A percentile compares a stretch with the other conserved stretches of the same genome.
phyloP scores from a whole-genome alignment of 2,888 invertebrate species.

The Yponomeuta evonymella region DNA sequence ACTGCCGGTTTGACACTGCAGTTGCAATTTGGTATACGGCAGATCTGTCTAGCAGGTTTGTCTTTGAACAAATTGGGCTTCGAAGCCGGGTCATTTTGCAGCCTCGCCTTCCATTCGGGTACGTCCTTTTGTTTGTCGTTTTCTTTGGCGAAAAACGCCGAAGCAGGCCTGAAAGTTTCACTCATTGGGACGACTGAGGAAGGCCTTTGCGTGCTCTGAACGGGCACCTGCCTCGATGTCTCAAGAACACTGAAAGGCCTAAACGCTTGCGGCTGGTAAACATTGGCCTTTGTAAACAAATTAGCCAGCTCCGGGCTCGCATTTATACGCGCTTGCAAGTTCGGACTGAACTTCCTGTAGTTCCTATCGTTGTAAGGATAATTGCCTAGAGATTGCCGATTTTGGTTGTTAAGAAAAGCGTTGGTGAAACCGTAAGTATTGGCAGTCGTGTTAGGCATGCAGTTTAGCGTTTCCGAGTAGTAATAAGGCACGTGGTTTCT shows the following conservation, averaged over 20 bases:
- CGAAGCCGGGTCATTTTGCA: slow-evolving; percentile 54
- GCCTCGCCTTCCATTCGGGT: slow-evolving; percentile 60
- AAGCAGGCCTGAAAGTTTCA: slow-evolving; percentile 64
- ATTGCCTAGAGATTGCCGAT: slow-evolving; percentile 51
- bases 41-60: slow-evolving; percentile 52
- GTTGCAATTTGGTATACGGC: slow-evolving; percentile 66
- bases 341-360: slow-evolving; percentile 46
- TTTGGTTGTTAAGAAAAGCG: slow-evolving; percentile 36
- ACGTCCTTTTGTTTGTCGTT: slow-evolving; percentile 49
- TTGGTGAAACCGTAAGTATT: slow-evolving; percentile 53
- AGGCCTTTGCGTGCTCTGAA: slow-evolving; percentile 49
- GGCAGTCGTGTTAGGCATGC: slow-evolving; percentile 56
- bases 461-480: slow-evolving; percentile 61
- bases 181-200: slow-evolving; percentile 65
- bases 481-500: slow-evolving; percentile 71
- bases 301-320: slow-evolving; percentile 47
- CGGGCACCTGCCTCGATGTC: slow-evolving; percentile 46
- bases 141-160: slow-evolving; percentile 49
- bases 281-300: slow-evolving; percentile 40
- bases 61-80: slow-evolving; percentile 44
- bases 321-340: slow-evolving; percentile 38
- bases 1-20: slow-evolving; percentile 46
- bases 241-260: slow-evolving; percentile 68
- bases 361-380: slow-evolving; percentile 52
- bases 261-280: slow-evolving; percentile 46